phyloP scores from a whole-genome alignment of 2,888 invertebrate species.

The Dryadula phaetusa region DNA sequence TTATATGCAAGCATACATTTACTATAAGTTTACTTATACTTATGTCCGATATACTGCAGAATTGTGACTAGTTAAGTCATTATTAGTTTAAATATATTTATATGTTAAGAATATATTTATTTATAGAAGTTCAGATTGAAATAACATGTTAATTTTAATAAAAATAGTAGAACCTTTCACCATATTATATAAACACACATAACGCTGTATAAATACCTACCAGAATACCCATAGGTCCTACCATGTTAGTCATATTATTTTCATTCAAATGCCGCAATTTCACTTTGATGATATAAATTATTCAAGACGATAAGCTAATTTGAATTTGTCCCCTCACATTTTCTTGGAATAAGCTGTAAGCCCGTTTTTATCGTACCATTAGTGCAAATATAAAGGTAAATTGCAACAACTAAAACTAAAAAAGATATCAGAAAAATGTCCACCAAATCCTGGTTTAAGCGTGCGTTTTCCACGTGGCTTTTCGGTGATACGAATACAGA shows the following conservation, averaged over 20 bases:
- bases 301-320: slow-evolving; percentile 28
- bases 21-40: too few species aligned
- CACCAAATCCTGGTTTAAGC: slow-evolving; percentile 40
- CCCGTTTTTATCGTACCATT: slow-evolving; percentile 23
- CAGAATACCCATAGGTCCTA: neutral
- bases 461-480: slow-evolving; percentile 42
- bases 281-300: slow-evolving; percentile 22
- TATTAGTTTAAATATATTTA: too few species aligned
- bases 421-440: slow-evolving; percentile 36
- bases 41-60: too few species aligned
- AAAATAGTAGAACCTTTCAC: neutral
- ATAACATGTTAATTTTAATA: neutral
- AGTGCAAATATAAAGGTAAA: slow-evolving; percentile 29
- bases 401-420: slow-evolving; percentile 30
- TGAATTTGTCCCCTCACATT: slow-evolving; percentile 5
- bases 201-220: neutral
- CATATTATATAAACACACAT: neutral
- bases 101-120: too few species aligned
- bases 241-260: slow-evolving; percentile 14
- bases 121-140: too few species aligned
- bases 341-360: slow-evolving; percentile 13
- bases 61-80: too few species aligned
- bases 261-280: slow-evolving; percentile 8
- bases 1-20: too few species aligned
- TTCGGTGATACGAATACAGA: slow-evolving; percentile 41